A percentile compares a stretch with the other conserved stretches of the same genome.
phyloP scores from a whole-genome alignment of 1,140 invertebrate species.

The Zaprionus gabonicus region DNA sequence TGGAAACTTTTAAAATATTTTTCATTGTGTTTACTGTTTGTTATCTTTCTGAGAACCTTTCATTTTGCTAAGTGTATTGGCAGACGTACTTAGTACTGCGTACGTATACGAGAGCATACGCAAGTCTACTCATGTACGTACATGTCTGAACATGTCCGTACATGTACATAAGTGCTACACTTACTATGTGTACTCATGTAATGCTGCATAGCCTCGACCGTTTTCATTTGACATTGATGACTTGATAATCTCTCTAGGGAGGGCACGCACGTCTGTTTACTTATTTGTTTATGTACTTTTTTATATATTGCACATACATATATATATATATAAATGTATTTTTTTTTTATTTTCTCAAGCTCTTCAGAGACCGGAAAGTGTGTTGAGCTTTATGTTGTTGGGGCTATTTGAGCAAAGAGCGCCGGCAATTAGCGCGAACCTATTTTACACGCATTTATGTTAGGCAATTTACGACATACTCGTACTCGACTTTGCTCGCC shows the following conservation, averaged over 20 bases:
- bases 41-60: neutral
- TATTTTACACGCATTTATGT: slow-evolving; percentile 37
- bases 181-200: slow-evolving; percentile 21
- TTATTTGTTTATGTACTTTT: slow-evolving; percentile 15
- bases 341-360: neutral
- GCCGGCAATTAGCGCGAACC: slow-evolving; percentile 11
- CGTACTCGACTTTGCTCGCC: neutral
- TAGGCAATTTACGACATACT: slow-evolving; percentile 27
- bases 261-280: slow-evolving; percentile 21
- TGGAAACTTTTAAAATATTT: neutral
- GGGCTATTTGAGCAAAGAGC: slow-evolving; percentile 5
- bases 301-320: slow-evolving; percentile 5
- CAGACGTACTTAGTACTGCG: neutral
- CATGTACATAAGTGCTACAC: neutral
- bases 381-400: slow-evolving; percentile 4
- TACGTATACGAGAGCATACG: neutral
- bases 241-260: slow-evolving; percentile 41
- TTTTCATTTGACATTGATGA: slow-evolving; percentile 38
- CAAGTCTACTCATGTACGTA: slow-evolving; percentile 2
- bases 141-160: neutral
- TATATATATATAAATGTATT: neutral
- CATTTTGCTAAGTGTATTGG: neutral
- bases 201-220: slow-evolving; percentile 40
- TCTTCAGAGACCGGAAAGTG: slow-evolving; percentile 36
- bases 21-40: neutral